Percentiles rank a stretch among this genome's conserved stretches.
Conservation (phyloP, 2,113 vertebrate genomes). For the Macquaria australasica region DNA sequence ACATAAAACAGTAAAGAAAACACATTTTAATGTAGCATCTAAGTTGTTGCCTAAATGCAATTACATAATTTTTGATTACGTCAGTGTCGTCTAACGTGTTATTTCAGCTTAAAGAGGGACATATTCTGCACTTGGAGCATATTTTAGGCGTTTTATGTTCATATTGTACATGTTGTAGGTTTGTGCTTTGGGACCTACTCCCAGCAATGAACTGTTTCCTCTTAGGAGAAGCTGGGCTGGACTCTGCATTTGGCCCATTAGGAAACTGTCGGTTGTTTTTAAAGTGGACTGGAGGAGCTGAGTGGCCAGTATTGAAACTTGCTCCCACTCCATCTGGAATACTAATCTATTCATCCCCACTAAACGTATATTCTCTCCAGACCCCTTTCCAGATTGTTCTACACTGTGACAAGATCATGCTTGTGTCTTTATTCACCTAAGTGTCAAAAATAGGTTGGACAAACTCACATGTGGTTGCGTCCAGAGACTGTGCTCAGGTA, state of each 20-base stretch:
- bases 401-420: neutral
- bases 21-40: neutral
- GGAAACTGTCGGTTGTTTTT: neutral
- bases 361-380: neutral
- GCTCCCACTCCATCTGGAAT: neutral
- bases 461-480: neutral
- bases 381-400: neutral
- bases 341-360: neutral
- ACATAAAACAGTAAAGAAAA: neutral
- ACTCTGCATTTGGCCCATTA: neutral
- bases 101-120: neutral
- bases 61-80: neutral
- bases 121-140: neutral
- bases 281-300: neutral
- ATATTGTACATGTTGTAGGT: neutral
- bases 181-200: neutral
- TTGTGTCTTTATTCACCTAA: neutral
- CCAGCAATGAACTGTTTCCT: neutral
- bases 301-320: constrained; percentile 5
- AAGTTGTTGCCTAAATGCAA: neutral
- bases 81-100: neutral
- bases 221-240: neutral
- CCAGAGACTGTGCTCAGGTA: neutral
- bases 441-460: neutral
- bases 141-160: neutral